Conservation (phyloP, 2,888 invertebrate genomes). For the Catocala fraxini region DNA sequence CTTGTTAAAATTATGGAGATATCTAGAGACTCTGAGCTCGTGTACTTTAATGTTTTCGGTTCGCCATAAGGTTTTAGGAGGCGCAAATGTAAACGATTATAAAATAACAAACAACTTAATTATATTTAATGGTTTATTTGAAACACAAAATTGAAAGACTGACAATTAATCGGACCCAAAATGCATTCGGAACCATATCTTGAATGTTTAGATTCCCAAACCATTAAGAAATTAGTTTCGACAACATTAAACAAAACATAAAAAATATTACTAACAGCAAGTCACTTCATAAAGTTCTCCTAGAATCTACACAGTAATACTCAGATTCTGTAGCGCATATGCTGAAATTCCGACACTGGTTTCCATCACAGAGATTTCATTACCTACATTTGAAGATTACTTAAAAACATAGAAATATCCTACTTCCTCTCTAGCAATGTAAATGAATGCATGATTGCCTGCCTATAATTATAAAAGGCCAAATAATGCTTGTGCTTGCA, state of each 20-base stretch:
- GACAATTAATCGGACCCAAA: slow-evolving; percentile 81
- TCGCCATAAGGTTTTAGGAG: too few relatives aligned
- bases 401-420: slow-evolving; percentile 79
- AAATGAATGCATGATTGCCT: slow-evolving; percentile 79
- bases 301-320: slow-evolving; percentile 84
- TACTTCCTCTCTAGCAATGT: slow-evolving; percentile 78
- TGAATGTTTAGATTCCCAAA: slow-evolving; percentile 75
- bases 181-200: slow-evolving; percentile 73
- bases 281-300: slow-evolving; percentile 76
- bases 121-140: slow-evolving; percentile 83
- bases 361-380: slow-evolving; percentile 84
- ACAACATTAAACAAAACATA: slow-evolving; percentile 85
- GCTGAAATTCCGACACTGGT: slow-evolving; percentile 79
- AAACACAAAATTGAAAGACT: slow-evolving; percentile 86
- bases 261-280: slow-evolving; percentile 84
- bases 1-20: too few relatives aligned
- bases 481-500: slow-evolving; percentile 75
- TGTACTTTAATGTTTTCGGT: too few relatives aligned
- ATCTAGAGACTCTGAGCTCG: too few relatives aligned
- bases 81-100: not conserved
- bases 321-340: slow-evolving; percentile 79
- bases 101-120: slow-evolving; percentile 24
- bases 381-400: slow-evolving; percentile 78
- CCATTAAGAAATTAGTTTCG: slow-evolving; percentile 82
- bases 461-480: slow-evolving; percentile 75